Evolutionary conservation across 2,888 invertebrate species (phyloP), one percentile per base, ranked within the genome.

Genomic region (Podotricha telesiphe): DNA sequence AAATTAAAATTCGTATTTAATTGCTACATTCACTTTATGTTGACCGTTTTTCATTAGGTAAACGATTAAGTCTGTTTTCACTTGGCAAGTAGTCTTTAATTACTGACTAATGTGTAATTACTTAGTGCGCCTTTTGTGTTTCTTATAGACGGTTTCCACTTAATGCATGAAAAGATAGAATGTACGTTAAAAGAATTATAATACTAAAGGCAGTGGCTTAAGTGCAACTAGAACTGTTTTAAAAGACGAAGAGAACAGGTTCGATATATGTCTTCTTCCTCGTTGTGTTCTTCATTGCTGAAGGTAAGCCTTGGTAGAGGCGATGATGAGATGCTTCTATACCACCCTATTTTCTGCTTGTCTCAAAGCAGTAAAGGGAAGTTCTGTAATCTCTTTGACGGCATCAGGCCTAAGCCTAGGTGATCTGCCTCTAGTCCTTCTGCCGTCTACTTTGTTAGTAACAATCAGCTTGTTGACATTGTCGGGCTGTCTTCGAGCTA

Each of bases 41-140:
- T 61, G 47, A 56, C 67, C 68, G 68, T 69, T 64, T 56, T 65
- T 69, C 73, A 75, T 80, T 80, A 80, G 75, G 68, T 62, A 70
- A 75, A 73, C 77, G 77, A 81, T 82, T 78, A 79, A 76, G 78
- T 74, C 67, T 65, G 77, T 78, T 81, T 83, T 79, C 79, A 78
- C 76, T 77, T 75, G 73, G 73, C 75, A 78, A 82, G 79, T 81
- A 75, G 78, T 75, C 78, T 82, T 82, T 84, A 83, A 82, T 82
- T 84, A 83, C 80, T 74, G 76, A 65, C 76, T 76, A 68, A 66
- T 19, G 65, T 65, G 67, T 70, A 72, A 72, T 72, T 72, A 67
- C 72, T 70, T 66, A 70, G 67, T 72, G 47, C 70, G 50, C 58
- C 58, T 34, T 64, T 68, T 68, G 64, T 56, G 42, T 67, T 59